Base-by-base conservation (phyloP, 1,140 invertebrate genomes). In the Drosophila pruinosa region DNA sequence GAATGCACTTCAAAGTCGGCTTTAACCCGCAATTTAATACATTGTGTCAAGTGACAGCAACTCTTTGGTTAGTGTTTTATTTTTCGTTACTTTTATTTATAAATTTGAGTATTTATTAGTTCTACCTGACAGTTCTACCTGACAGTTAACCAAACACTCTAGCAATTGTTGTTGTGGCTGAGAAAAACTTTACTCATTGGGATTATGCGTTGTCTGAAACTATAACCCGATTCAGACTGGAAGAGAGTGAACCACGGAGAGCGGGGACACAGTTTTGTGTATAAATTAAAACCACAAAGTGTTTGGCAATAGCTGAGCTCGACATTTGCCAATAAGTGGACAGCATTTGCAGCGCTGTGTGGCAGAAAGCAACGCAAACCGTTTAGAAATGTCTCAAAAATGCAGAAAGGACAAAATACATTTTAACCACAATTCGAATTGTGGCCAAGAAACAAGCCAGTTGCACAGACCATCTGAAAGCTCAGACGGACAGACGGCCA, bases 391-490 rank as follows among this genome's bases (percentile, higher is more conserved):
- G 63, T 34, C 54, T 53, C 47, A 67, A 65, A 67, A 72, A 72
- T 67, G 47, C 54, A 52, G 34, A 65, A 59, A 61, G 63, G 57
- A 65, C 64, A 64, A 59, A 71, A 71, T 79, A 86, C 82, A 88
- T 72, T 64, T 72, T 72, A 74, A 86, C 81, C 81, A 88, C 81
- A 86, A 81, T 75, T 69, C 70, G 39, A 80, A 77, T 74, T 86
- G 61, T 86, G 81, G 58, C 48, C 52, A 50, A 56, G 17, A 45
- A 53, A 58, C 50, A 65, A 67, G 57, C 34, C 52, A 50, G 24
- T 39, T 22, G 10, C 4, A 52, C 22, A 41, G 34, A 4, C 43
- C 34, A 10, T 31, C 12, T 26, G 38, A 8, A 45, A 6, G 2
- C 39, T 7, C 2, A 39, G n/a, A 21, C 17, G 10, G 6, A 6